phyloP scores from a whole-genome alignment of 1,140 invertebrate genomes.

The Zophobas morio region DNA sequence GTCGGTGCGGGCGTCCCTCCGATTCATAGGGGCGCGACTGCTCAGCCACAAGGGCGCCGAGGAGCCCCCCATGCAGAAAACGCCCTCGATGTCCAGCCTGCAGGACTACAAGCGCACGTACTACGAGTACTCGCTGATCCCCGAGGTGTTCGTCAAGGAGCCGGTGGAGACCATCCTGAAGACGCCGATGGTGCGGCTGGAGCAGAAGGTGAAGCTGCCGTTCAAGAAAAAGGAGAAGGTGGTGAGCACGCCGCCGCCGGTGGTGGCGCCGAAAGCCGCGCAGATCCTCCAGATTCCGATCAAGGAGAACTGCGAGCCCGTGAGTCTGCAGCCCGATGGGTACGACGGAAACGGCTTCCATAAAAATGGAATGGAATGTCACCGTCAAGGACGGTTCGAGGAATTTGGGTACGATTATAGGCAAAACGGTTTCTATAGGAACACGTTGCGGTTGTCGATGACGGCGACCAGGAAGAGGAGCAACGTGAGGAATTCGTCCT shows the following conservation, averaged over 20 bases:
- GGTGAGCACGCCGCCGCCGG: constrained; percentile 66
- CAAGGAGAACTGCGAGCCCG: constrained; percentile 59
- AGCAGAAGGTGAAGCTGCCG: constrained; percentile 41
- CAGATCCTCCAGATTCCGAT: constrained; percentile 72
- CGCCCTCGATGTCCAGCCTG: constrained; percentile 67
- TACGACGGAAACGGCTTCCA: constrained; percentile 25
- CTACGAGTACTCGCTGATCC: constrained; percentile 45
- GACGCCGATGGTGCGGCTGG: constrained; percentile 68
- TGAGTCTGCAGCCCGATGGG: constrained; percentile 43
- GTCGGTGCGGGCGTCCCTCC: constrained; percentile 80
- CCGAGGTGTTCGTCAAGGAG: constrained; percentile 63
- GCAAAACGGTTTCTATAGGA: constrained; percentile 58
- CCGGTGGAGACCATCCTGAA: constrained; percentile 67
- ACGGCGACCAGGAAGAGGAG: constrained; percentile 53
- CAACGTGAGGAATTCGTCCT: constrained; percentile 53
- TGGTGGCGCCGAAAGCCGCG: constrained; percentile 73
- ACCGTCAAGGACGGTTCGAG: constrained; percentile 46
- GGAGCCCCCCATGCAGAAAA: constrained; percentile 3
- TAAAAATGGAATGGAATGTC: constrained; percentile 46
- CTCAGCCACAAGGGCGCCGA: constrained; percentile 66
- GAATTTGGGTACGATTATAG: constrained; percentile 55
- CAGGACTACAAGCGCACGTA: constrained; percentile 65
- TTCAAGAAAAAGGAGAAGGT: constrained; percentile 30
- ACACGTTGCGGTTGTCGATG: constrained; percentile 58
- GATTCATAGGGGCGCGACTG: constrained; percentile 74